Evolutionary conservation across 2,888 invertebrate species (phyloP).

Genomic region (Spodoptera exigua): DNA sequence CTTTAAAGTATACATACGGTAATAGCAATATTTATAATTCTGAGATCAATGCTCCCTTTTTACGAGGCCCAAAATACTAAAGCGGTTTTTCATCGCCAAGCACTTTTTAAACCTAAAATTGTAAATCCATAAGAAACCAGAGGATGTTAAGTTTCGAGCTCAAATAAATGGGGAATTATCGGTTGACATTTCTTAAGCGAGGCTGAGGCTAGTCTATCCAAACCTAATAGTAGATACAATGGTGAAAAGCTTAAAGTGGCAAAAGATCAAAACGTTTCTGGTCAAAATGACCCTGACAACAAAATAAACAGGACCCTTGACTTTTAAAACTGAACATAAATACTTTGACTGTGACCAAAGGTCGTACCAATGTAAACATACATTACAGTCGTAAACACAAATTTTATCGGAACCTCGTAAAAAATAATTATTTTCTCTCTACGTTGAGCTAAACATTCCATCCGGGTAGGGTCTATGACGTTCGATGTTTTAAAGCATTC

Average conservation of each 20-base stretch:
- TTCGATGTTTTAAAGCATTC: constrained; percentile 32
- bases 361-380: constrained; percentile 29
- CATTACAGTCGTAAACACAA: constrained; percentile 38
- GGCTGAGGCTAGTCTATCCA: too few species aligned
- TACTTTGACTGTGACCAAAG: constrained; percentile 20
- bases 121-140: too few species aligned
- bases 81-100: constrained; percentile 1
- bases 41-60: constrained; percentile 18
- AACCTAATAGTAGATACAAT: not conserved
- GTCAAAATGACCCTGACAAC: constrained; percentile 40
- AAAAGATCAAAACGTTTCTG: constrained; percentile 29
- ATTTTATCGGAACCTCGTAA: constrained; percentile 47
- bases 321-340: constrained; percentile 34
- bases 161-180: too few species aligned
- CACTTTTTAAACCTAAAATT: not conserved
- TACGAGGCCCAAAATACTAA: constrained; percentile 3
- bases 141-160: too few species aligned
- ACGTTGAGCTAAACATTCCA: constrained; percentile 12
- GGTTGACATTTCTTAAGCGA: too few species aligned
- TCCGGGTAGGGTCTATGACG: constrained; percentile 21
- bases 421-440: constrained; percentile 37
- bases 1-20: constrained; percentile 20
- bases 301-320: constrained; percentile 43
- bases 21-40: constrained; percentile 22
- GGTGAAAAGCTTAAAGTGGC: constrained; percentile 14